Percentiles rank a stretch among this genome's conserved stretches.
These are phyloP conservation scores for Galago senegalensis DNA, from an alignment of 2,797 vertebrate species.

Conservation along the genomic window DNA sequence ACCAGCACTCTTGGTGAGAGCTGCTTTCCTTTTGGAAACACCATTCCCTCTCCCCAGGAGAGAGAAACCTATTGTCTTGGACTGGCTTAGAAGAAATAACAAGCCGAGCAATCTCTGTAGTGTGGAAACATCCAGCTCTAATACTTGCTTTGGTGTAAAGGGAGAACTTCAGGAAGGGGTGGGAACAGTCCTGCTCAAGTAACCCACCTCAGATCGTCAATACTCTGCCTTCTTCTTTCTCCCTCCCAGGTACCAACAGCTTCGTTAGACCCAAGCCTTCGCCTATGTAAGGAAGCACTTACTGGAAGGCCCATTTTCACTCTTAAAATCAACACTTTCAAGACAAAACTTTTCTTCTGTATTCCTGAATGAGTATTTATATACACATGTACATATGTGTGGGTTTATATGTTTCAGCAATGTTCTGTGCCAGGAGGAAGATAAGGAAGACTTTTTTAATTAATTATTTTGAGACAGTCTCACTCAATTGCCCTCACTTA, in stretches of 20 bases:
- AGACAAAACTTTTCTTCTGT: background rate
- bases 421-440: conserved; percentile 37
- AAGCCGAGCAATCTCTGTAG: background rate
- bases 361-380: background rate
- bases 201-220: background rate
- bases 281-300: background rate
- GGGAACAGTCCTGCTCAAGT: background rate
- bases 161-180: conserved; percentile 50
- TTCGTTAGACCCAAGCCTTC: background rate
- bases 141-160: conserved; percentile 17
- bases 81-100: background rate
- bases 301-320: background rate
- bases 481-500: too few species aligned
- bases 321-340: conserved; percentile 6
- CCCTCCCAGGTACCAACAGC: background rate
- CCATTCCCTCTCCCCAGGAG: background rate
- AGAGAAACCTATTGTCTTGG: conserved; percentile 17
- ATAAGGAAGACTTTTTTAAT: background rate
- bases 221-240: background rate
- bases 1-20: conserved; percentile 32
- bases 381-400: too few species aligned
- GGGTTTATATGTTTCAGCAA: background rate
- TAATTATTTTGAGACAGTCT: too few species aligned
- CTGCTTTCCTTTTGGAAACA: conserved; percentile 58
- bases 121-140: conserved; percentile 9